A percentile compares a stretch with the other conserved stretches of the same genome.
phyloP scores from a whole-genome alignment of 2,113 vertebrate genomes.

The Bos taurus region DNA sequence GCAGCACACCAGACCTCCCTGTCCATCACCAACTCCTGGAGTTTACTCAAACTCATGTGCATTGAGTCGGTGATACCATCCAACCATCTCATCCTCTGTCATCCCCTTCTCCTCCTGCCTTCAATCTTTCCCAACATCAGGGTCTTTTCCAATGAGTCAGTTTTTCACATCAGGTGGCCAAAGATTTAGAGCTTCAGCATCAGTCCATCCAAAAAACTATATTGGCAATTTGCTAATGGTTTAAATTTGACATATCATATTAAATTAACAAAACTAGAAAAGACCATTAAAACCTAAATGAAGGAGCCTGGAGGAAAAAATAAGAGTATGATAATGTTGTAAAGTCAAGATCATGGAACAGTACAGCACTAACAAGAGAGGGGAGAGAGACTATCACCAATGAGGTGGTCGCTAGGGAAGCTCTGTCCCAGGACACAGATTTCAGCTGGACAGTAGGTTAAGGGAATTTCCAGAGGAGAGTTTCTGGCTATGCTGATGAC shows the following conservation, averaged over 20 bases:
- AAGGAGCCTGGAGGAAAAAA: not conserved
- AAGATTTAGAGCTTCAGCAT: too few species aligned
- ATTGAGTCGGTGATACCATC: too few species aligned
- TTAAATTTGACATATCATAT: not conserved
- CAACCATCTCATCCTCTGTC: too few species aligned
- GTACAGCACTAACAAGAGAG: not conserved
- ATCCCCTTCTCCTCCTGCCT: too few species aligned
- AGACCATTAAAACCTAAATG: not conserved
- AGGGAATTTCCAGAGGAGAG: not conserved
- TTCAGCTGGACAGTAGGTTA: not conserved
- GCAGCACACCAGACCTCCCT: too few species aligned
- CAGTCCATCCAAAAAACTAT: not conserved
- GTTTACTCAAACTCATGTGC: too few species aligned
- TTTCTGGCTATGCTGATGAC: too few species aligned
- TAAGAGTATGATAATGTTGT: not conserved
- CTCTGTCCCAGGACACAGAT: not conserved
- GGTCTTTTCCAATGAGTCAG: too few species aligned
- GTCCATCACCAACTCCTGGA: too few species aligned
- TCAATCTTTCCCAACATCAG: too few species aligned
- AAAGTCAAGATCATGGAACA: not conserved
- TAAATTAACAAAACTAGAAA: not conserved
- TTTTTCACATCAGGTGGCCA: too few species aligned
- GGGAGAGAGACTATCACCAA: not conserved
- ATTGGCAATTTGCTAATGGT: not conserved
- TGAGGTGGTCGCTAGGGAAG: not conserved